Evolutionary conservation across 2,113 vertebrate species (phyloP).

Genomic region (Eonycteris spelaea): DNA sequence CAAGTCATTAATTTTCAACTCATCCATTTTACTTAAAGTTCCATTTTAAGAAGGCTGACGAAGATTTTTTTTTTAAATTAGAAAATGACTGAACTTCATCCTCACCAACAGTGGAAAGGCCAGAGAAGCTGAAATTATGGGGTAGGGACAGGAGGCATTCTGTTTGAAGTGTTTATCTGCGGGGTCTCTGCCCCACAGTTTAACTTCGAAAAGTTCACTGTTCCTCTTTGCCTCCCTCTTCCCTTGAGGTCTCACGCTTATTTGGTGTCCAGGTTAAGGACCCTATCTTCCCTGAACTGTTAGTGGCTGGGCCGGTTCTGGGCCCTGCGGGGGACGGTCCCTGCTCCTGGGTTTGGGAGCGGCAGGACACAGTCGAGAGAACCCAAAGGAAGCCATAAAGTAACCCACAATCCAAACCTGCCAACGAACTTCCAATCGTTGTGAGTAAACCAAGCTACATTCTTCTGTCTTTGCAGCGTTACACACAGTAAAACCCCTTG

Average conservation of each 20-base stretch:
- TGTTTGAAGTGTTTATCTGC: background rate
- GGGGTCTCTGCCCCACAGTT: background rate
- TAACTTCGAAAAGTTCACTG: background rate
- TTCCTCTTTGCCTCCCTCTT: background rate
- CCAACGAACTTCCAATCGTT: background rate
- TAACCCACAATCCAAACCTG: background rate
- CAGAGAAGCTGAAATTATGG: background rate
- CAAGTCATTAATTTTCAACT: background rate
- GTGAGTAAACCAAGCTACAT: background rate
- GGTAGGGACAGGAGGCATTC: background rate
- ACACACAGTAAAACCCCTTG: background rate
- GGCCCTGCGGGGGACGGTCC: background rate
- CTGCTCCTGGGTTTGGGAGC: background rate
- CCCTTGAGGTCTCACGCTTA: background rate
- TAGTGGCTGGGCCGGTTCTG: background rate
- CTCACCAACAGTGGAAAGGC: background rate
- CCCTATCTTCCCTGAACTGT: background rate
- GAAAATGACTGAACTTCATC: background rate
- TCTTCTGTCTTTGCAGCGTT: background rate
- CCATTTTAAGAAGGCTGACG: background rate
- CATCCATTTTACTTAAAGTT: background rate
- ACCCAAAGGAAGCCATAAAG: background rate
- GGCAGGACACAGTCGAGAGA: background rate
- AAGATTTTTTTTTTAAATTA: background rate
- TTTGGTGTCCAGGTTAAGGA: background rate